phyloP scores from a whole-genome alignment of 2,888 invertebrate species.

The Herminia tarsipennalis region DNA sequence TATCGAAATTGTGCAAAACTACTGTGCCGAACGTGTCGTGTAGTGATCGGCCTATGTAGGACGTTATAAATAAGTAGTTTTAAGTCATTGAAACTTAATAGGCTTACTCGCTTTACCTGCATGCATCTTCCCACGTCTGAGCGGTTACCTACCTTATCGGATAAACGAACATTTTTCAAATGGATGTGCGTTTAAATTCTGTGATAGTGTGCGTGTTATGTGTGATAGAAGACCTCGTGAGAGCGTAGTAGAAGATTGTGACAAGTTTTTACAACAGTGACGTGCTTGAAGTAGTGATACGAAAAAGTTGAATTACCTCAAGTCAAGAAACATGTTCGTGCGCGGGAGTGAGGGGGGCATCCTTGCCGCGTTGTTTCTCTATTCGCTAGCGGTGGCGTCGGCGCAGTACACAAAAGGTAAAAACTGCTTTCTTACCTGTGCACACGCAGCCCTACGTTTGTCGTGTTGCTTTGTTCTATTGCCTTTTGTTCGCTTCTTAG shows the following conservation, averaged over 20 bases:
- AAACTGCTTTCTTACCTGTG: constrained; percentile 74
- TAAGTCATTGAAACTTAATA: constrained; percentile 81
- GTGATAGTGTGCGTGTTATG: constrained; percentile 82
- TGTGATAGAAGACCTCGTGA: constrained; percentile 72
- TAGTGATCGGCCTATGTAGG: constrained; percentile 67
- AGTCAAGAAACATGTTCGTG: constrained; percentile 68
- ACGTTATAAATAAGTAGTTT: constrained; percentile 70
- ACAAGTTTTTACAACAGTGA: constrained; percentile 78
- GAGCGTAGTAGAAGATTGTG: constrained; percentile 69
- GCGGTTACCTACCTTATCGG: constrained; percentile 80
- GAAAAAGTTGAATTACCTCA: constrained; percentile 57
- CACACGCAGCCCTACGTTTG: constrained; percentile 57
- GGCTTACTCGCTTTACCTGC: constrained; percentile 83
- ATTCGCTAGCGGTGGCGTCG: constrained; percentile 72
- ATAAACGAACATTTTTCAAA: constrained; percentile 85
- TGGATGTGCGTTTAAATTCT: constrained; percentile 81
- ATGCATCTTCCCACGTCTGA: constrained; percentile 80
- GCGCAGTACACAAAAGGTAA: constrained; percentile 81
- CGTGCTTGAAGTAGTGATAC: constrained; percentile 70
- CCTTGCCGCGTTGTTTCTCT: constrained; percentile 69
- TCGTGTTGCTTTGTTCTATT: constrained; percentile 69
- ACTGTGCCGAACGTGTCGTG: constrained; percentile 56
- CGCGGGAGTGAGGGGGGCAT: constrained; percentile 73
- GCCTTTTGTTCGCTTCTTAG: constrained; percentile 67
- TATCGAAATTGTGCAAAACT: constrained; percentile 67